Evolutionary conservation across 2,888 invertebrate genomes (phyloP).

Genomic region (Cacoxenus indagator): DNA sequence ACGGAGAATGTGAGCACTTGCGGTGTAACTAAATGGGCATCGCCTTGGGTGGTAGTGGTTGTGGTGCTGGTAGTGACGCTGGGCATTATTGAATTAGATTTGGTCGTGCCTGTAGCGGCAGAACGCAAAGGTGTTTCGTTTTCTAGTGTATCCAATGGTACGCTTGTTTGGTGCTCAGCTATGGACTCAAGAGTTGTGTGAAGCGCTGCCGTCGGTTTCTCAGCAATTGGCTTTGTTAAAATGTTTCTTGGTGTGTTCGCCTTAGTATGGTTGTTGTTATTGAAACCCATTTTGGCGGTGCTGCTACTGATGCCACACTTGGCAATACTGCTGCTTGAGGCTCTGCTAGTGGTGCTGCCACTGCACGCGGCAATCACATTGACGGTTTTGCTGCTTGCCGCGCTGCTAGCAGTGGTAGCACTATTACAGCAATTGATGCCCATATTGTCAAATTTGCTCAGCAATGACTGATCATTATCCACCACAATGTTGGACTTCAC

Average conservation of each 20-base stretch:
- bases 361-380: no score
- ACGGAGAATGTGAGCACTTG: constrained; percentile 58
- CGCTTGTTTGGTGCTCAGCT: constrained; percentile 36
- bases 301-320: no score
- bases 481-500: constrained; percentile 31
- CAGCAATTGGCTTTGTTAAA: no score
- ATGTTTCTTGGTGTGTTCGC: no score
- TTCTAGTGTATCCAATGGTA: constrained; percentile 54
- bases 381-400: constrained; percentile 25
- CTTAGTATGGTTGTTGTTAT: no score
- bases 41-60: constrained; percentile 20
- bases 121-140: neutral
- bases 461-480: constrained; percentile 54
- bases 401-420: no score
- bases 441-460: constrained; percentile 58
- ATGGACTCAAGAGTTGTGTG: constrained; percentile 29
- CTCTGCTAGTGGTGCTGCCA: constrained; percentile 12
- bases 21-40: constrained; percentile 65
- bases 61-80: neutral
- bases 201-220: neutral
- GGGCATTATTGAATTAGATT: constrained; percentile 11
- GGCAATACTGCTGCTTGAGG: constrained; percentile 9
- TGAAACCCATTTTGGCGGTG: no score
- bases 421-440: constrained; percentile 47
- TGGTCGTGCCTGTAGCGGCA: constrained; percentile 24